These are phyloP conservation scores for Galerucella pusilla DNA, from an alignment of 2,888 invertebrate genomes.

Conservation along the genomic window DNA sequence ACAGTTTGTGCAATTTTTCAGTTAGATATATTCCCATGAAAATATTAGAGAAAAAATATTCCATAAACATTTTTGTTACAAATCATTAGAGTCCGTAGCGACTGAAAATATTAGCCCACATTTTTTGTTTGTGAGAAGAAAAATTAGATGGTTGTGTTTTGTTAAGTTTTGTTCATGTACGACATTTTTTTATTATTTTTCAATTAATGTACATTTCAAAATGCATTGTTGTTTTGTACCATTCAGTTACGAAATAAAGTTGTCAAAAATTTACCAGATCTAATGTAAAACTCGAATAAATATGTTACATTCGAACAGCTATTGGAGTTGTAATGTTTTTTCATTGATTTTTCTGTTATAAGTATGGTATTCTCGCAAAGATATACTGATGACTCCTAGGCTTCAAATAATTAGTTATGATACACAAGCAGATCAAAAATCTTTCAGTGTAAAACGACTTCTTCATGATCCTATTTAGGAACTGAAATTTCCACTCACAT, in stretches of 20 bases:
- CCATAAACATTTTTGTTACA: not conserved
- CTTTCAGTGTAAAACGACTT: not conserved
- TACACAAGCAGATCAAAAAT: not conserved
- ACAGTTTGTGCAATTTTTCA: conserved; percentile 3
- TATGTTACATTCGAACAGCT: not conserved
- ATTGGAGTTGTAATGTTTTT: not conserved
- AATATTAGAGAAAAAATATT: not conserved
- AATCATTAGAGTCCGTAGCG: not conserved
- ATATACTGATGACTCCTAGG: no score
- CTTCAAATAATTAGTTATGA: no score
- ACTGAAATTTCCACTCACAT: not conserved
- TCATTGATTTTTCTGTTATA: not conserved
- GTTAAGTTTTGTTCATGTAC: not conserved
- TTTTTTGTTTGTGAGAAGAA: not conserved
- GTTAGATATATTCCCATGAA: not conserved
- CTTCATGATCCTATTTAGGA: not conserved
- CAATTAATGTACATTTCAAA: not conserved
- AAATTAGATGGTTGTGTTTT: conserved; percentile 4
- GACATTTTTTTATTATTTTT: not conserved
- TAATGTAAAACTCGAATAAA: not conserved
- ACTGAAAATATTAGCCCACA: not conserved
- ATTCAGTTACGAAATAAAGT: not conserved
- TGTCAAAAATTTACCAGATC: not conserved
- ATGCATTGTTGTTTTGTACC: not conserved
- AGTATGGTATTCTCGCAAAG: no score